Base-by-base conservation (phyloP, 2,888 invertebrate genomes). In the Drosophila histrio region DNA sequence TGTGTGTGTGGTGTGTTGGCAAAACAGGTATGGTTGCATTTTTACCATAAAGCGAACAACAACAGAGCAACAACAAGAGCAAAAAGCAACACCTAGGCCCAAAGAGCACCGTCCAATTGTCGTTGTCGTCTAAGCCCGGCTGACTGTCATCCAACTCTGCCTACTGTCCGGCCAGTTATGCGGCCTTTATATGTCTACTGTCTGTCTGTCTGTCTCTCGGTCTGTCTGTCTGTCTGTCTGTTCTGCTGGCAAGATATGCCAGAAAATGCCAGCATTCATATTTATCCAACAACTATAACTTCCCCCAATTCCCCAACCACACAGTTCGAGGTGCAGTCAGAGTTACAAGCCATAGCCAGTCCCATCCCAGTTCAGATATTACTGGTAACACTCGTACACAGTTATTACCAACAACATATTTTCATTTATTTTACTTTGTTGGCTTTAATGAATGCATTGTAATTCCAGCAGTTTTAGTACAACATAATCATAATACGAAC, bases 21-120 rank as follows among this genome's bases (percentile, higher is more conserved):
- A 81, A 86, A 86, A 86, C 85, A 82, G 85, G 85, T 87, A 87
- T 86, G 87, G 85, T 86, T 88, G 89, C 85, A 86, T 86, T 86
- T 85, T 86, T 86, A 81, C 87, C 79, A 88, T 88, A 85, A 79
- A 79, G 64, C 84, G 77, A 85, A 83, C 86, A 83, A 34, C 71
- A 69, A 47, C 38, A 49, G 60, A 77, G 52, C 60, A 75, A 43
- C 61, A 77, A 47, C 53, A 72, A 59, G 62, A 79, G 62, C 56
- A 83, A 87, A 83, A 83, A 79, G 78, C 88, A 76, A 87, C 88
- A 87, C 88, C 89, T 78, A 86, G 80, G 77, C 77, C 59, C 72
- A 68, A 46, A 61, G 75, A 59, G 72, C 63, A 47, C 66, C 68
- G 71, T 74, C 64, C 75, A 65, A 76, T 72, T 67, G 49, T 50